These are phyloP conservation scores for Melieria omissa DNA, from an alignment of 2,888 invertebrate species.

Conservation along the genomic window DNA sequence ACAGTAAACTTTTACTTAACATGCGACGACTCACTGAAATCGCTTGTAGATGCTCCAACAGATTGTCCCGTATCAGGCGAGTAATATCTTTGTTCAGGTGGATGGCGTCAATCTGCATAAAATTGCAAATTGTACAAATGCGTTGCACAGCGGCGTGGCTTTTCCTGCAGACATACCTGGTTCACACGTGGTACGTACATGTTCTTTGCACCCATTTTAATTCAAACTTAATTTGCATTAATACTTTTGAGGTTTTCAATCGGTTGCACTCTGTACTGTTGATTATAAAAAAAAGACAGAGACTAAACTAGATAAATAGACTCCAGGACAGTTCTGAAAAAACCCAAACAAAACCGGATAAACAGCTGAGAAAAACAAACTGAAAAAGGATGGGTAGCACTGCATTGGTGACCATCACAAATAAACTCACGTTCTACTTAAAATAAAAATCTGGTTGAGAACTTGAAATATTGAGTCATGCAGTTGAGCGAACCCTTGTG, in stretches of 20 bases:
- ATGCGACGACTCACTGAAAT: conserved; percentile 70
- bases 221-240: not conserved
- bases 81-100: conserved; percentile 83
- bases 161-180: conserved; percentile 58
- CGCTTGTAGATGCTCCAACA: conserved; percentile 74
- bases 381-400: not conserved
- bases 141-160: not conserved
- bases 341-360: conserved; percentile 1
- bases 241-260: not conserved
- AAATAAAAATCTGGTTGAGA: too few species aligned
- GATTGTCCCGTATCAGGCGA: conserved; percentile 75
- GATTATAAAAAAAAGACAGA: not conserved
- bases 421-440: too few species aligned
- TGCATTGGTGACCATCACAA: too few species aligned
- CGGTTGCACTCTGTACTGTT: conserved; percentile 18
- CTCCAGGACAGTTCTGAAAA: not conserved
- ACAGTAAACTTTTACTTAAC: not conserved
- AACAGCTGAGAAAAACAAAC: conserved; percentile 17
- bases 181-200: conserved; percentile 68
- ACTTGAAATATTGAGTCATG: too few species aligned
- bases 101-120: conserved; percentile 78
- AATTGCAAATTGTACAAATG: not conserved
- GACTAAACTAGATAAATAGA: conserved; percentile 10
- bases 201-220: conserved; percentile 53
- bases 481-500: too few species aligned